These are phyloP conservation scores for Ommatoiulus sabulosus DNA, from an alignment of 2,888 invertebrate genomes.

Conservation along the genomic window DNA sequence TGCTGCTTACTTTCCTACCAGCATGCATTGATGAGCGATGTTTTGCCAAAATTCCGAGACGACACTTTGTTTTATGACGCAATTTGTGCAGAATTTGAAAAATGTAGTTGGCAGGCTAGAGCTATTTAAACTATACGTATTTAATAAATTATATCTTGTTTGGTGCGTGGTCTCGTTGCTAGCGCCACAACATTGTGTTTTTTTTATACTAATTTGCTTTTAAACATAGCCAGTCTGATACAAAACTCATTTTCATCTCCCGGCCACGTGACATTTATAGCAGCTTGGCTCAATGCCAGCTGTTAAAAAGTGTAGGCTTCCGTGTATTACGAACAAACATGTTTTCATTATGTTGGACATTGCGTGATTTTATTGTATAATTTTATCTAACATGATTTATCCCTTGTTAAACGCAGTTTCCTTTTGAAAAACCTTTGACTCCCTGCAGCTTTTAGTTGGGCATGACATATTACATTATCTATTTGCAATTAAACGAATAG, in stretches of 20 bases:
- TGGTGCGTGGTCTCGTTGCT: not conserved
- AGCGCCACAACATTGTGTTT: not conserved
- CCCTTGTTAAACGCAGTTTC: too few species aligned
- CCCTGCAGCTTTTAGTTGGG: too few species aligned
- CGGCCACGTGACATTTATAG: not conserved
- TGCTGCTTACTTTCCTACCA: not conserved
- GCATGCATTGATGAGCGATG: not conserved
- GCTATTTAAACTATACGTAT: conserved; percentile 4
- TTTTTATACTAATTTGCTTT: not conserved
- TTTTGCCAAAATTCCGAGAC: conserved; percentile 20
- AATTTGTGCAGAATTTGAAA: not conserved
- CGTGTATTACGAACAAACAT: not conserved
- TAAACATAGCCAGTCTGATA: not conserved
- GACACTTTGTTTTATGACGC: not conserved
- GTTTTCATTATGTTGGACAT: not conserved
- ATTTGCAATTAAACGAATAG: too few species aligned
- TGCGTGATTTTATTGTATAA: not conserved
- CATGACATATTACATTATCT: too few species aligned
- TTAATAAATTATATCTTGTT: not conserved
- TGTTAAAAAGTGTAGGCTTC: not conserved
- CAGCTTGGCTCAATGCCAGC: not conserved
- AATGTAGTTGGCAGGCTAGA: not conserved
- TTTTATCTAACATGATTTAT: not conserved
- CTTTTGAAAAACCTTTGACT: too few species aligned
- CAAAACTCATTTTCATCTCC: not conserved